Conservation (phyloP, 2,888 invertebrate species). For the Anarsia innoxiella region DNA sequence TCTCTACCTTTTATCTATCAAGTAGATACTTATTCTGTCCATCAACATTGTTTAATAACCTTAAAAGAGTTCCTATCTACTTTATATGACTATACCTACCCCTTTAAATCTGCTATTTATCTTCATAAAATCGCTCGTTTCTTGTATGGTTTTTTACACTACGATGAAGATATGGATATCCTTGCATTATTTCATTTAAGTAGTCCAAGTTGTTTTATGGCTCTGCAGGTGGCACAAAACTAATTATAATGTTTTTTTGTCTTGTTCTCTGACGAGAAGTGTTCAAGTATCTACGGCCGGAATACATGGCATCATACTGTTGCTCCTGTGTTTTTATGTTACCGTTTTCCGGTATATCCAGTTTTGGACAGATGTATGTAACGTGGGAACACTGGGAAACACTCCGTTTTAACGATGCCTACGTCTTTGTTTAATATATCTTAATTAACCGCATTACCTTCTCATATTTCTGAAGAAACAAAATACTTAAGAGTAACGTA, state of each 20-base stretch:
- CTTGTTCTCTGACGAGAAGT: constrained; percentile 2
- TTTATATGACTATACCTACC: too few species aligned
- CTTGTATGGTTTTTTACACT: too few species aligned
- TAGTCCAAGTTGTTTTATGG: constrained; percentile 1
- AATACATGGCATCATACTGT: constrained; percentile 34
- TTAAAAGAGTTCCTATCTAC: too few species aligned
- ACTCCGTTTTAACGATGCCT: neutral
- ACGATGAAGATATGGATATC: too few species aligned
- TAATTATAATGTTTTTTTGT: constrained; percentile 10
- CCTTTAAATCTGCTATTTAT: too few species aligned
- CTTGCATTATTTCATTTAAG: too few species aligned
- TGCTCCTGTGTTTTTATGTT: constrained; percentile 31
- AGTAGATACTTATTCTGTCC: too few species aligned
- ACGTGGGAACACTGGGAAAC: constrained; percentile 57
- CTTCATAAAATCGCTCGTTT: too few species aligned
- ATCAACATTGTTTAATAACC: too few species aligned
- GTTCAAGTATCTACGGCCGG: constrained; percentile 1
- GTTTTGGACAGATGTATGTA: constrained; percentile 55
- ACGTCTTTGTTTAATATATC: constrained; percentile 4
- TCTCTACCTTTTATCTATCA: too few species aligned
- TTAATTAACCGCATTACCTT: too few species aligned
- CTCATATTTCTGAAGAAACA: too few species aligned
- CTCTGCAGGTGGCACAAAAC: constrained; percentile 8
- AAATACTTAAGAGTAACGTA: constrained; percentile 4
- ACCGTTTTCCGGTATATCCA: constrained; percentile 63